A percentile compares a stretch with the other conserved stretches of the same genome.
Evolutionary conservation across 2,888 invertebrate genomes (phyloP).

Genomic region (Macrosiphum euphorbiae): DNA sequence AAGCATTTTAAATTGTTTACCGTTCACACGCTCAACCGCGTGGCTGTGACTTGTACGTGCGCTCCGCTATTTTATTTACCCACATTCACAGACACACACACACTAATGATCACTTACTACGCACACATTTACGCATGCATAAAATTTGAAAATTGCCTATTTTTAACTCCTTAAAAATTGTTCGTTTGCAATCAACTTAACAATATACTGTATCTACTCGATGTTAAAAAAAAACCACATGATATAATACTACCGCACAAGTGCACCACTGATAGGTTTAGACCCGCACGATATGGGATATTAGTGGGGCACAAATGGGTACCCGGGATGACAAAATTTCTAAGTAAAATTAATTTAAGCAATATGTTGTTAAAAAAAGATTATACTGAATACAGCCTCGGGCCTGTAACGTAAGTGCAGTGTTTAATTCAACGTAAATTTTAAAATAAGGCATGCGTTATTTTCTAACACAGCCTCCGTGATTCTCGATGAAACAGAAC

Average conservation of each 20-base stretch:
- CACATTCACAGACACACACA: too few relatives aligned
- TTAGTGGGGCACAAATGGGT: not conserved
- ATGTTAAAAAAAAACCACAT: not conserved
- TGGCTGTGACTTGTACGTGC: too few relatives aligned
- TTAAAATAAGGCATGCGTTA: not conserved
- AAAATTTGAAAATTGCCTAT: too few relatives aligned
- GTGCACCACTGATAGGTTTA: not conserved
- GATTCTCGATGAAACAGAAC: not conserved
- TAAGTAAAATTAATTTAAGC: not conserved
- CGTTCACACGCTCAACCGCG: too few relatives aligned
- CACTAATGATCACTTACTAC: too few relatives aligned
- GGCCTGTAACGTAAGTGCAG: not conserved
- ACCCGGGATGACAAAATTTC: not conserved
- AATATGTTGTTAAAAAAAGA: not conserved
- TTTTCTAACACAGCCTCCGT: not conserved
- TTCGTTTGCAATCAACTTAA: not conserved
- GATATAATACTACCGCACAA: not conserved
- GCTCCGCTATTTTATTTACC: too few relatives aligned
- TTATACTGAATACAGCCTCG: not conserved
- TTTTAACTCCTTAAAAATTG: too few relatives aligned
- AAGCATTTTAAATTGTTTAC: too few relatives aligned
- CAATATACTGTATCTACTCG: not conserved
- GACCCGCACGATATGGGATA: not conserved
- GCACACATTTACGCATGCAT: too few relatives aligned
- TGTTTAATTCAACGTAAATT: not conserved